phyloP scores from a whole-genome alignment of 92 coral and sea anemone genomes.

The Siderastrea radians region DNA sequence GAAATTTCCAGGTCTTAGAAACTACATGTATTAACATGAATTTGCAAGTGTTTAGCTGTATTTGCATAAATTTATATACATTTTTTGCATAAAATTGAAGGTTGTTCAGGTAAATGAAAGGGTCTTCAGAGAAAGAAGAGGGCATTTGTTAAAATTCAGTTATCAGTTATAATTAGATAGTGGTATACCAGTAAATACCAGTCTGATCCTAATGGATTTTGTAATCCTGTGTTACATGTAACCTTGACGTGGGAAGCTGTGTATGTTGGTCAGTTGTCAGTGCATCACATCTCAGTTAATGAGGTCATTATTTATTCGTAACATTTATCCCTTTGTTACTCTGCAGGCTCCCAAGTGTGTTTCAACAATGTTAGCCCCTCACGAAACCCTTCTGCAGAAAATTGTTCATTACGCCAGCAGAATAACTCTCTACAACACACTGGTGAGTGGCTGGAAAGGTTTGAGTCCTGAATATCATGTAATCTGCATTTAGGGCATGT shows the following conservation, averaged over 20 bases:
- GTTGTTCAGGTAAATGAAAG: too few relatives aligned
- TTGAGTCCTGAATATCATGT: not conserved
- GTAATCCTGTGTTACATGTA: not conserved
- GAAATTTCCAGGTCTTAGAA: too few relatives aligned
- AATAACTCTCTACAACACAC: conserved; percentile 68
- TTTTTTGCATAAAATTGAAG: too few relatives aligned
- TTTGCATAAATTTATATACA: too few relatives aligned
- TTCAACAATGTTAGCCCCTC: conserved; percentile 89
- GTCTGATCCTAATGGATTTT: too few relatives aligned
- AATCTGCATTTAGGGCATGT: not conserved
- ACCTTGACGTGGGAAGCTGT: not conserved
- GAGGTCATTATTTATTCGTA: not conserved
- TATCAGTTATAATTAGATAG: too few relatives aligned
- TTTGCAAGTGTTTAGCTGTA: too few relatives aligned
- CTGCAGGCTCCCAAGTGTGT: conserved; percentile 84
- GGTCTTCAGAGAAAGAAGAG: too few relatives aligned
- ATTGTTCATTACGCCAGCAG: conserved; percentile 88
- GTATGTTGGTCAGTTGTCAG: not conserved
- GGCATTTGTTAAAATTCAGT: too few relatives aligned
- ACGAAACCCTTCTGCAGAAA: conserved; percentile 81
- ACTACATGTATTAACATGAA: too few relatives aligned
- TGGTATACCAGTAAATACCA: too few relatives aligned
- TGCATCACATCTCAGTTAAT: not conserved
- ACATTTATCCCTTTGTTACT: not conserved
- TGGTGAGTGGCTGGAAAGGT: conserved; percentile 44